Conservation (phyloP, 2,113 vertebrate genomes). For the Sylvietta virens region DNA sequence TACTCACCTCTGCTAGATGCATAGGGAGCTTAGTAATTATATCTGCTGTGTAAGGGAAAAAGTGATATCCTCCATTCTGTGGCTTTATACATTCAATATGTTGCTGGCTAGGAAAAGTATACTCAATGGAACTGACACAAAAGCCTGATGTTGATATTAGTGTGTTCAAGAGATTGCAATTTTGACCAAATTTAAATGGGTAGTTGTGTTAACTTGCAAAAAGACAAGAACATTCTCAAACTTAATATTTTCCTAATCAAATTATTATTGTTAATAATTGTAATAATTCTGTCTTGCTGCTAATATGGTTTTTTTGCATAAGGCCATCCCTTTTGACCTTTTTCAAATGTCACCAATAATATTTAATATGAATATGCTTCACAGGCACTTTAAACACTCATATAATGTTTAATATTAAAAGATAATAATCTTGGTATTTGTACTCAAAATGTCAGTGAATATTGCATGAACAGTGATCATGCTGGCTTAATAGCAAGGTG, state of each 20-base stretch:
- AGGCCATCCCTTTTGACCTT: conserved; percentile 74
- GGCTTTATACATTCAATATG: background rate
- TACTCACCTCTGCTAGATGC: background rate
- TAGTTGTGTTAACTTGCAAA: conserved; percentile 53
- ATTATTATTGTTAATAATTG: conserved; percentile 66
- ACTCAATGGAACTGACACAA: background rate
- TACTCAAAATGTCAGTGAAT: conserved; percentile 78
- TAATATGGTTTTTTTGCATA: conserved; percentile 63
- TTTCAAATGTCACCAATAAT: conserved; percentile 79
- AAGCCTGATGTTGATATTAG: background rate
- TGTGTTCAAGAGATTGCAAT: background rate
- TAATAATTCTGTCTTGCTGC: conserved; percentile 69
- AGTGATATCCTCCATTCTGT: background rate
- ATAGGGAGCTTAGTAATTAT: conserved; percentile 5
- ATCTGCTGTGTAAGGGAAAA: background rate
- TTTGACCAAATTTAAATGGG: conserved; percentile 35
- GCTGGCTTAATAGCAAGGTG: conserved; percentile 65
- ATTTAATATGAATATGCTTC: conserved; percentile 79
- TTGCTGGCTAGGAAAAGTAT: background rate
- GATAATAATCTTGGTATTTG: conserved; percentile 80
- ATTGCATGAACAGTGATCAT: conserved; percentile 65
- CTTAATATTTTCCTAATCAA: conserved; percentile 66
- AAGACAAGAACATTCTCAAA: conserved; percentile 57
- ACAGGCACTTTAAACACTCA: conserved; percentile 76
- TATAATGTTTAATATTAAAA: conserved; percentile 78